phyloP scores from a whole-genome alignment of 2,888 invertebrate species.

The Sclerodermus sp. region DNA sequence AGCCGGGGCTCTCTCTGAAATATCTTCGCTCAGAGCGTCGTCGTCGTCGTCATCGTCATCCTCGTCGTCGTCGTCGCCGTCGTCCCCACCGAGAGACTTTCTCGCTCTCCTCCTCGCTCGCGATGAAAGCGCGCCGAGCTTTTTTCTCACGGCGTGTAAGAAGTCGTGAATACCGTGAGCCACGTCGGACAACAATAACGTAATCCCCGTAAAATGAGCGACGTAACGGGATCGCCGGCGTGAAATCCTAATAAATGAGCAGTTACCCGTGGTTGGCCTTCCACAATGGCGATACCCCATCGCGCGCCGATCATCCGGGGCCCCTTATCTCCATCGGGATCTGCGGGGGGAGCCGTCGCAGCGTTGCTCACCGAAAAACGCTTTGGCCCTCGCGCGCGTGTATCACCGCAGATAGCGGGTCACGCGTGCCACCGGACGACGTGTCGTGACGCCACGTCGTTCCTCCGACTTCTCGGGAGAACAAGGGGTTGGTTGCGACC shows the following conservation, averaged over 20 bases:
- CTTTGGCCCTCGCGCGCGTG: constrained; percentile 1
- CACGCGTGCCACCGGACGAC: neutral
- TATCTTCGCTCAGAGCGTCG: too few relatives aligned
- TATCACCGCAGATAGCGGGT: neutral
- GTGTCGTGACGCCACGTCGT: too few relatives aligned
- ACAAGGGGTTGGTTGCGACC: too few relatives aligned
- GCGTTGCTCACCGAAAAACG: constrained; percentile 18
- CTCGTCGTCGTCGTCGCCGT: too few relatives aligned
- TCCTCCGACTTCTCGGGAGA: too few relatives aligned
- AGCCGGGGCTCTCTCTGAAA: too few relatives aligned
- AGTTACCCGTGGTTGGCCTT: constrained; percentile 34
- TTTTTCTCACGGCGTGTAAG: constrained; percentile 22
- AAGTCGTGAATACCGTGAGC: constrained; percentile 15
- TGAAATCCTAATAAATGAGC: constrained; percentile 54
- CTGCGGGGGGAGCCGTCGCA: constrained; percentile 21
- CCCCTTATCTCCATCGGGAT: constrained; percentile 42
- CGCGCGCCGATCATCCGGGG: neutral
- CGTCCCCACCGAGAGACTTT: too few relatives aligned
- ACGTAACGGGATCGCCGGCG: constrained; percentile 45
- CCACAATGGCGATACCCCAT: constrained; percentile 23
- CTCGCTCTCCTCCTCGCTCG: too few relatives aligned
- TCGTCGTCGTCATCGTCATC: too few relatives aligned
- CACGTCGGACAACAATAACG: constrained; percentile 29
- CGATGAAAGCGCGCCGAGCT: neutral
- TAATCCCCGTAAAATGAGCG: constrained; percentile 45